Evolutionary conservation across 2,888 invertebrate genomes (phyloP), one percentile per base, ranked within the genome.

Genomic region (Erebia epiphron): DNA sequence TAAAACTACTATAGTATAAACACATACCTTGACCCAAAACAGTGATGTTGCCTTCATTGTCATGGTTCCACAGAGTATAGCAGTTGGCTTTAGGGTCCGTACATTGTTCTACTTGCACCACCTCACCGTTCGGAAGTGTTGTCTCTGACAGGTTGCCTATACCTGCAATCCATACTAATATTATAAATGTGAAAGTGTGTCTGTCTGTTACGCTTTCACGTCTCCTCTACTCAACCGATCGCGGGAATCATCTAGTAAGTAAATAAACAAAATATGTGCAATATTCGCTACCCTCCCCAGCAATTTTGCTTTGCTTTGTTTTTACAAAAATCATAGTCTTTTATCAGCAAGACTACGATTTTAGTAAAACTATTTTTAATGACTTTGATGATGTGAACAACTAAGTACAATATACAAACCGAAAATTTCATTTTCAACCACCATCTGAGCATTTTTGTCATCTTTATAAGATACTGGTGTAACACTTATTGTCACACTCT

Each of bases 1-100:
- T 26, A 26, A 26, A 26, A 26, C 26, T 26, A 26, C 26, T 26
- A 26, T 26, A 26, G 35, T 35, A 3, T 26, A 52, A 43, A 49
- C 14, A n/a, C 43, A 50, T 85, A 96, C 97, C 97, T 95, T 97
- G 96, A 67, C 95, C 95, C 69, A 96, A 92, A 62, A 97, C 94
- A 67, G 94, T 95, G 75, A 94, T 94, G 78, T 96, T 96, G 13
- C 93, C 94, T 66, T 94, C 91, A 10, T 88, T 86, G 78, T 95
- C 95, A 76, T 95, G 94, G 76, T 94, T 93, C 96, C 96, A 97
- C 1, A 96, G 88, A 0, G 97, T 95, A 82, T 95, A 97, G 81
- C 97, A 97, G 76, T 93, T 94, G n/a, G 95, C 95, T 75, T 96
- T 96, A 72, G 94, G 94, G 75, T 95, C 94, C 0, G 86, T 89